Percentiles rank a stretch among this genome's conserved stretches.
phyloP scores from a whole-genome alignment of 2,797 vertebrate genomes.

The Liparis tanakae region DNA sequence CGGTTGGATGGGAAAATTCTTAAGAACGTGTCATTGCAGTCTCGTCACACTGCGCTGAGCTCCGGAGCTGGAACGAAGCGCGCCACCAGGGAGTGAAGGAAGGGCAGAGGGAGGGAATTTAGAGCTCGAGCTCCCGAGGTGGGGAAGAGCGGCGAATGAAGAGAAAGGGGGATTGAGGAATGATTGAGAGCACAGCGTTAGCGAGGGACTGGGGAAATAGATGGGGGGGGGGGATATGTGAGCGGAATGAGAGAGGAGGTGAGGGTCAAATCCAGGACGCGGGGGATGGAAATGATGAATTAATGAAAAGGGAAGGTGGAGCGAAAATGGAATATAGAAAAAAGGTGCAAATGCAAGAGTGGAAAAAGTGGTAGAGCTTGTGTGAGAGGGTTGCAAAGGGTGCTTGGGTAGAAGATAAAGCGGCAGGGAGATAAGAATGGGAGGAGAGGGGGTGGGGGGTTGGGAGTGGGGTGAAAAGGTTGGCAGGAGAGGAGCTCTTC shows the following conservation, averaged over 20 bases:
- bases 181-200: constrained; percentile 63
- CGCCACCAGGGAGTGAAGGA: constrained; percentile 24
- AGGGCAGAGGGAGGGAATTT: constrained; percentile 30
- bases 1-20: constrained; percentile 43
- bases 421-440: constrained; percentile 49
- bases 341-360: constrained; percentile 33
- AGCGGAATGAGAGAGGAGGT: constrained; percentile 53
- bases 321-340: constrained; percentile 59
- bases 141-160: constrained; percentile 27
- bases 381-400: constrained; percentile 50
- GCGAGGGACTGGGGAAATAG: constrained; percentile 41
- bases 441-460: not conserved
- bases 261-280: constrained; percentile 69
- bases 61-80: constrained; percentile 45
- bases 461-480: constrained; percentile 46
- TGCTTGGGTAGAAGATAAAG: constrained; percentile 67
- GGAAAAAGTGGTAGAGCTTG: constrained; percentile 53
- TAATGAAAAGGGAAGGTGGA: constrained; percentile 58
- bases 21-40: constrained; percentile 65
- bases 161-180: constrained; percentile 37
- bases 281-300: constrained; percentile 71
- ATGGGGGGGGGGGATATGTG: constrained; percentile 48
- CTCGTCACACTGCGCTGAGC: constrained; percentile 44
- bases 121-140: constrained; percentile 52
- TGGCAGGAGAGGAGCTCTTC: constrained; percentile 68